A percentile compares a stretch with the other conserved stretches of the same genome.
These are phyloP conservation scores for Drosophila histrio DNA, from an alignment of 2,888 invertebrate genomes.

Conservation along the genomic window DNA sequence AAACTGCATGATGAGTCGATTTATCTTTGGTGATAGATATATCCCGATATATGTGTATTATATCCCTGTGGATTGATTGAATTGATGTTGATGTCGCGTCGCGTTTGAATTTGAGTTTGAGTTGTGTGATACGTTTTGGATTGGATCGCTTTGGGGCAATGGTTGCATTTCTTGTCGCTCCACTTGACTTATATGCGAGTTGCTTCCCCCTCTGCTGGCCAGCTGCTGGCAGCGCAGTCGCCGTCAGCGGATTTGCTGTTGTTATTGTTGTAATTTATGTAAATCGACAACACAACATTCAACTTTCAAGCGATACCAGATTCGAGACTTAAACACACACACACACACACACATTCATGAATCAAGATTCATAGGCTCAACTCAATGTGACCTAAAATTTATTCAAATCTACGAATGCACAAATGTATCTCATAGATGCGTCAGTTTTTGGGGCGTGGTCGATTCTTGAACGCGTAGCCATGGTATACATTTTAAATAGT, in stretches of 20 bases:
- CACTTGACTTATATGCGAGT: conserved; percentile 79
- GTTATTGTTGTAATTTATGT: conserved; percentile 70
- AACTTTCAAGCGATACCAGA: conserved; percentile 13
- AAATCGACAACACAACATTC: conserved; percentile 40
- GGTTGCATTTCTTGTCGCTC: conserved; percentile 68
- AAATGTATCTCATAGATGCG: conserved; percentile 39
- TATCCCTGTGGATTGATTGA: not conserved
- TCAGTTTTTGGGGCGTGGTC: conserved; percentile 41
- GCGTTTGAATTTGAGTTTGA: conserved; percentile 22
- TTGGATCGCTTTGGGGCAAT: conserved; percentile 73
- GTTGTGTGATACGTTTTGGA: conserved; percentile 38
- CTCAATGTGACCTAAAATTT: conserved; percentile 70
- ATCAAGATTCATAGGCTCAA: conserved; percentile 21
- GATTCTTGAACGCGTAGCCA: conserved; percentile 46
- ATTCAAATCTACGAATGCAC: conserved; percentile 72
- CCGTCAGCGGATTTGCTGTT: conserved; percentile 38
- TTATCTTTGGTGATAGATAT: conserved; percentile 23
- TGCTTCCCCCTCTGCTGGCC: conserved; percentile 32
- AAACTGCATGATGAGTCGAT: conserved; percentile 16
- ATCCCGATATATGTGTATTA: not conserved
- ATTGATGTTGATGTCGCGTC: not conserved
- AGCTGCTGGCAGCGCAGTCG: conserved; percentile 48
- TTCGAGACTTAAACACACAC: not conserved
- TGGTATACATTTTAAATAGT: conserved; percentile 41
- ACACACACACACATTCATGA: conserved; percentile 21